Evolutionary conservation across 2,797 vertebrate species (phyloP), one percentile per base, ranked within the genome.

Genomic region (Pangasius macronema): DNA sequence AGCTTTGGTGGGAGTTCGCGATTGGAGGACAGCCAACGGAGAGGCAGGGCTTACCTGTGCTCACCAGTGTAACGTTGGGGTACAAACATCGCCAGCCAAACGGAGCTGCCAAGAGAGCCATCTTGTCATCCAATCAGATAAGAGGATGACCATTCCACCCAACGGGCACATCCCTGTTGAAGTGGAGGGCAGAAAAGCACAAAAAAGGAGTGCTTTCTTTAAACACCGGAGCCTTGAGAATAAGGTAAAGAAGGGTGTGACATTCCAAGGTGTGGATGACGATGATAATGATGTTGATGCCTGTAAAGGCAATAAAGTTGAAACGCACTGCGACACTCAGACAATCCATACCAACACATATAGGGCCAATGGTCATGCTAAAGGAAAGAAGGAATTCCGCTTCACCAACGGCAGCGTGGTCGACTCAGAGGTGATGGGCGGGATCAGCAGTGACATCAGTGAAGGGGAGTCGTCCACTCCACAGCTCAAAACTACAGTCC

Each of bases 351-450:
- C 93, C 75, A 94, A 95, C 82, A 92, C 92, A 49, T 91, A 91
- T 72, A 88, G 84, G 63, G 88, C 72, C n/a, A 92, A 90, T 0
- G 82, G 81, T 80, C 92, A 84, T 73, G 87, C 91, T 30, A 93
- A 92, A 89, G 63, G 63, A 30, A 95, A 91, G 91, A 77, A 91
- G 30, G 90, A 91, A 51, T 27, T 87, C 51, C 94, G 94, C 80
- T 95, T 95, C 85, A 92, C 89, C 86, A 96, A 96, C 1, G 96
- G 96, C 65, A 96, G 95, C 0, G 94, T 96, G 88, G 95, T 96
- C 1, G 95, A 96, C 87, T 95, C 95, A 0, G 94, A 95, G 82
- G 94, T 94, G 0, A 95, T 96, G 0, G 95, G 95, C 1, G 95
- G 95, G 68, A 96, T 96, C 82, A 95, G 93, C 36, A 83, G 94